phyloP scores from a whole-genome alignment of 2,113 vertebrate genomes.

The Hepsetus odoe region DNA sequence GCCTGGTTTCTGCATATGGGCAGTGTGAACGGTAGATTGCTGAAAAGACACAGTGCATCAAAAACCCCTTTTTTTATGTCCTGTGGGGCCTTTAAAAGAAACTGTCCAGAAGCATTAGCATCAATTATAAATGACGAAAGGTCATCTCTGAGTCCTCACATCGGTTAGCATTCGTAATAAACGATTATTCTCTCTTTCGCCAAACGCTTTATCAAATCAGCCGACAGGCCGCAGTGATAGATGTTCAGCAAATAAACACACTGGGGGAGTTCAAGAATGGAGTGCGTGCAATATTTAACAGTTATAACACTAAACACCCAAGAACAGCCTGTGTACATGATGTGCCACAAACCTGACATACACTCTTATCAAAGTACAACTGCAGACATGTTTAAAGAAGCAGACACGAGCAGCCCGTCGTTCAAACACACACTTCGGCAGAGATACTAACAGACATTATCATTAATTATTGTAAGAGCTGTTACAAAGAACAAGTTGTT shows the following conservation, averaged over 20 bases:
- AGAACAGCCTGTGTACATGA: too few species aligned
- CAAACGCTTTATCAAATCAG: constrained; percentile 35
- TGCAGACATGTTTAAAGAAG: background rate
- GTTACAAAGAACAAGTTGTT: constrained; percentile 29
- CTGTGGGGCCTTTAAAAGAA: background rate
- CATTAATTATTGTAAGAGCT: constrained; percentile 30
- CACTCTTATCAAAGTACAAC: background rate
- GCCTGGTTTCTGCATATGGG: too few species aligned
- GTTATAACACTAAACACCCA: background rate
- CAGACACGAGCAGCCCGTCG: background rate
- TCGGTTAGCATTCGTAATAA: constrained; percentile 42
- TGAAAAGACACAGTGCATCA: too few species aligned
- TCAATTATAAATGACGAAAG: constrained; percentile 50
- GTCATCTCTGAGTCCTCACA: constrained; percentile 31
- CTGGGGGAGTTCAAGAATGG: background rate
- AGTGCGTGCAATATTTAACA: constrained; percentile 42
- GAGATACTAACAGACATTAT: constrained; percentile 21
- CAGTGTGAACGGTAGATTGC: too few species aligned
- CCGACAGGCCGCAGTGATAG: constrained; percentile 38
- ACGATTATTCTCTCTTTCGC: constrained; percentile 40
- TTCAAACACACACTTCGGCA: background rate
- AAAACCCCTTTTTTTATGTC: too few species aligned
- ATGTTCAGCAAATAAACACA: constrained; percentile 6
- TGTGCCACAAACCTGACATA: too few species aligned
- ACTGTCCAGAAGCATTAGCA: constrained; percentile 18